These are phyloP conservation scores for Caenorhabditis angaria DNA, from an alignment of 2,888 invertebrate species.

Conservation along the genomic window DNA sequence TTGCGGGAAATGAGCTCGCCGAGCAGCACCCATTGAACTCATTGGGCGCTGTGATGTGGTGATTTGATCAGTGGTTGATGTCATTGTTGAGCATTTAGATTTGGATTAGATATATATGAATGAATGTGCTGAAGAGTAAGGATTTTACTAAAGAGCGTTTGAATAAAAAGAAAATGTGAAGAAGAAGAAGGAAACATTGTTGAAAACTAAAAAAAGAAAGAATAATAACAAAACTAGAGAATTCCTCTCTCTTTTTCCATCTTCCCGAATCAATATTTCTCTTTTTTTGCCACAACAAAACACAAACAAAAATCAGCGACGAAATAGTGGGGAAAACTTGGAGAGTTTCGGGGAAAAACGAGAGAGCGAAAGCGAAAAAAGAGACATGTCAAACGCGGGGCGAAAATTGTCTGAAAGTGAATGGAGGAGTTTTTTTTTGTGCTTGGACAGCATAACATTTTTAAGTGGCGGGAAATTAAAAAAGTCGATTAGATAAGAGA, in stretches of 20 bases:
- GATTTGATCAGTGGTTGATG: background rate
- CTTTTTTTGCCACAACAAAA: conserved; percentile 4
- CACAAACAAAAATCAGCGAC: background rate
- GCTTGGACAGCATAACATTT: too few species aligned
- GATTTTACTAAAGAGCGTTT: background rate
- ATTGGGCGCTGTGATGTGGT: background rate
- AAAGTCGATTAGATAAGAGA: conserved; percentile 1
- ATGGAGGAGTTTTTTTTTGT: background rate
- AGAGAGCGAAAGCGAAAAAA: too few species aligned
- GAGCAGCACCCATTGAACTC: background rate
- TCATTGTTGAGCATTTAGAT: background rate
- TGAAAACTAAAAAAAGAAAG: too few species aligned
- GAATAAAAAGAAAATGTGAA: background rate
- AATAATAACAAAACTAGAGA: background rate
- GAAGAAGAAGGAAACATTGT: background rate
- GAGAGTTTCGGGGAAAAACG: background rate
- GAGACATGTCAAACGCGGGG: background rate
- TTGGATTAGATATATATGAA: too few species aligned
- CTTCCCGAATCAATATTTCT: conserved; percentile 2
- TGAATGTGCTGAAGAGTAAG: background rate
- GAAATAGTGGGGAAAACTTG: background rate
- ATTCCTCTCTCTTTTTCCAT: background rate
- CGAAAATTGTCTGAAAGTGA: background rate
- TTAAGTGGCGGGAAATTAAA: too few species aligned
- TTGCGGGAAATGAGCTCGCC: too few species aligned